Base-by-base conservation (phyloP, 1,140 invertebrate species). In the Chrysoperla carnea region DNA sequence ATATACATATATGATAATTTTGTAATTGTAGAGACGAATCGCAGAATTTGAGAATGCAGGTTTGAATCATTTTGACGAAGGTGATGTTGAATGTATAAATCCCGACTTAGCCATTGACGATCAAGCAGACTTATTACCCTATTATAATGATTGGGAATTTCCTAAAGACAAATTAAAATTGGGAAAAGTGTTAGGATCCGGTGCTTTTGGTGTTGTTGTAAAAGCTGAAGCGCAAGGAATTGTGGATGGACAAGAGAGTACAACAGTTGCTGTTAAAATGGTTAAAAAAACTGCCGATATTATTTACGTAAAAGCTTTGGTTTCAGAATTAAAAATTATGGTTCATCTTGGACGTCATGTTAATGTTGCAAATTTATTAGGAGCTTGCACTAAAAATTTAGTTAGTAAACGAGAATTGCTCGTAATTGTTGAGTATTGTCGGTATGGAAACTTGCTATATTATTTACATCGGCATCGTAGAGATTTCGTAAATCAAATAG, bases 301-400 rank as follows among this genome's bases (percentile, higher is more conserved):
- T 8, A 70, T 73, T 31, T 75, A 77, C 39, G 78, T 89, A n/a
- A 73, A 78, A 50, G 83, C 90, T 0, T 61, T 96, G 8, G 76
- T 83, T 7, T 87, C 85, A 5, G 92, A 97, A 61, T 60, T 97
- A 1, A 97, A 96, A 66, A 93, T 96, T 17, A 85, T 96, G 77
- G 82, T 89, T 11, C 87, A 95, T 62, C 69, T 96, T 44, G 91
- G 91, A 0, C 84, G 86, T 54, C 90, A 96, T 65, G 59, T 95
- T 1, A 96, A 96, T 59, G 89, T 96, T 15, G 85, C 95, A 0
- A 96, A 96, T 66, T 66, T 96, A 14, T 69, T 95, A 1, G 92
- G 92, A 38, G 92, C 91, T 15, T 88, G 85, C 43, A 95, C 91
- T 1, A 86, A 85, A 56, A 83, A 92, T 57, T 77, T 93, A 40